Percentiles rank a stretch among this genome's conserved stretches.
These are phyloP conservation scores for Leptodactylus fuscus DNA, from an alignment of 2,113 vertebrate genomes.

Conservation along the genomic window DNA sequence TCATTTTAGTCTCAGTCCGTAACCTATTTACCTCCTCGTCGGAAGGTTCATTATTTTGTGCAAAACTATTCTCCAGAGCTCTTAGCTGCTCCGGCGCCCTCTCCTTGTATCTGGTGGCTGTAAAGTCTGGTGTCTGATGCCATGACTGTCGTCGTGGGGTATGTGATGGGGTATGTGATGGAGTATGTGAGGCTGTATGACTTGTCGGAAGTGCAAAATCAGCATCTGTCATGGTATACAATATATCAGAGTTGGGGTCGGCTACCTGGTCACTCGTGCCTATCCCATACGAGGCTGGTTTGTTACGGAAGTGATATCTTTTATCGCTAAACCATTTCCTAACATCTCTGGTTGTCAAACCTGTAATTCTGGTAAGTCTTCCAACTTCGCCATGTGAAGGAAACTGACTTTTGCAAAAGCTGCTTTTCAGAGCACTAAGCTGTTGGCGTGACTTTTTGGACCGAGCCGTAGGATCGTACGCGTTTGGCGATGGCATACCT, in stretches of 20 bases:
- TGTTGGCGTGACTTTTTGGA: slow-evolving; percentile 95
- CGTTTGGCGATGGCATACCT: slow-evolving; percentile 74
- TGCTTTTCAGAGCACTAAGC: slow-evolving; percentile 89
- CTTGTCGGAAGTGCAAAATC: slow-evolving; percentile 61
- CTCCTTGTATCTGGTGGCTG: slow-evolving; percentile 92
- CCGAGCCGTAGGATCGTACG: slow-evolving; percentile 79
- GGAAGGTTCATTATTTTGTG: slow-evolving; percentile 80
- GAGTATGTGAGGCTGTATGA: slow-evolving; percentile 68
- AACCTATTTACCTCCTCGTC: slow-evolving; percentile 92
- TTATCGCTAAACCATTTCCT: slow-evolving; percentile 98
- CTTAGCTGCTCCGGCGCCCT: slow-evolving; percentile 91
- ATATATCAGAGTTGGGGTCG: slow-evolving; percentile 72
- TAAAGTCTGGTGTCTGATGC: slow-evolving; percentile 90
- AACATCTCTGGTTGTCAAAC: slow-evolving; percentile 90
- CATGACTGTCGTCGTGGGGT: slow-evolving; percentile 82
- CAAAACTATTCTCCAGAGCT: slow-evolving; percentile 90
- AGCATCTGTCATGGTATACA: slow-evolving; percentile 69
- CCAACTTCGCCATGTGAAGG: slow-evolving; percentile 93
- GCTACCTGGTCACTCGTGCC: slow-evolving; percentile 62
- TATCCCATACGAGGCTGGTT: slow-evolving; percentile 66
- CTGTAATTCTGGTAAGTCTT: slow-evolving; percentile 86
- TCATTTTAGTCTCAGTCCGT: slow-evolving; percentile 95
- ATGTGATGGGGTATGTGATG: slow-evolving; percentile 74
- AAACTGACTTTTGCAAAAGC: slow-evolving; percentile 89
- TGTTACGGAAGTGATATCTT: slow-evolving; percentile 93